Conservation (phyloP, 2,888 invertebrate genomes). For the Idaea straminata region DNA sequence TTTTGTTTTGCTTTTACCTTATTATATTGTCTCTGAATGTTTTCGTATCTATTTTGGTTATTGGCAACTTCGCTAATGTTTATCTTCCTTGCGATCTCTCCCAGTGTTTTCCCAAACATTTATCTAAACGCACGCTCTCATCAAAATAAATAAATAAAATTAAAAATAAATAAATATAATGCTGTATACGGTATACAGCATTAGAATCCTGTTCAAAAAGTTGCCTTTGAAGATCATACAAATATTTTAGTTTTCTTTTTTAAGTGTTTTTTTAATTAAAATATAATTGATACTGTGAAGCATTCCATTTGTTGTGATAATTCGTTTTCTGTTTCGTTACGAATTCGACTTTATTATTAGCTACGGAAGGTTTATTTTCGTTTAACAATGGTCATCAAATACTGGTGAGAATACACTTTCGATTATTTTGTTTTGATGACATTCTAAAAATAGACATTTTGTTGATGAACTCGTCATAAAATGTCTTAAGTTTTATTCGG, state of each 20-base stretch:
- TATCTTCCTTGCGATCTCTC: conserved; percentile 44
- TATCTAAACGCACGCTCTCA: conserved; percentile 29
- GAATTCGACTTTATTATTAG: conserved; percentile 37
- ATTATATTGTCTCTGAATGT: conserved; percentile 11
- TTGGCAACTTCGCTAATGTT: conserved; percentile 53
- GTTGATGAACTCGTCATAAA: background rate
- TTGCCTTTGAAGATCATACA: conserved; percentile 50
- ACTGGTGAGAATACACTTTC: conserved; percentile 45
- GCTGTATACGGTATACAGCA: conserved; percentile 66
- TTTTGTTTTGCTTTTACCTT: conserved; percentile 5
- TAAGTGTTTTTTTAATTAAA: conserved; percentile 20
- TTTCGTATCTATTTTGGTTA: conserved; percentile 45
- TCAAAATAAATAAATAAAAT: conserved; percentile 30
- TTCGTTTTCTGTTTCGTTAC: conserved; percentile 33
- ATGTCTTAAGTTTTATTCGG: background rate
- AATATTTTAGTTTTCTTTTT: conserved; percentile 30
- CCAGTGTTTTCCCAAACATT: conserved; percentile 41
- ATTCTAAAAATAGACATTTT: background rate
- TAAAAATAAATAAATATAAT: conserved; percentile 47
- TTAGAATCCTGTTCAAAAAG: conserved; percentile 50
- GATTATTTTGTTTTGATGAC: background rate
- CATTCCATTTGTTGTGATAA: conserved; percentile 62
- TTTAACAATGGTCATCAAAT: conserved; percentile 58
- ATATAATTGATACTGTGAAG: conserved; percentile 32
- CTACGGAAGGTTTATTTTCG: conserved; percentile 30